These are phyloP conservation scores for Remorina albescens DNA, from an alignment of 2,797 vertebrate genomes.

Conservation along the genomic window DNA sequence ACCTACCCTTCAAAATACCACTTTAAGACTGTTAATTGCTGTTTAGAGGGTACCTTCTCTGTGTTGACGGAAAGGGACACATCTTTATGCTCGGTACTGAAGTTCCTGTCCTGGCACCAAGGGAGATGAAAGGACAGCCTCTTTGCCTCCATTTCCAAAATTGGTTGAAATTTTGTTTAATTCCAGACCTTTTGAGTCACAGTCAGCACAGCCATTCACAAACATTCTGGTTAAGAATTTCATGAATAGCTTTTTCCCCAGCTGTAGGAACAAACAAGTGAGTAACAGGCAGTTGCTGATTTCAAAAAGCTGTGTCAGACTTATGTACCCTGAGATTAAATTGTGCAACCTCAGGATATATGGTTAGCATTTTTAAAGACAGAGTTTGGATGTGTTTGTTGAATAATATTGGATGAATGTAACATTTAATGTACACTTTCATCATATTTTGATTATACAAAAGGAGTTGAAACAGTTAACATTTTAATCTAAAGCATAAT, in stretches of 20 bases:
- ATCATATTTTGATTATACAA: too few species aligned
- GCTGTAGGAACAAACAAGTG: background rate
- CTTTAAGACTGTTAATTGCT: slow-evolving; percentile 32
- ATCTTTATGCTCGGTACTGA: slow-evolving; percentile 30
- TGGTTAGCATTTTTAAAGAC: slow-evolving; percentile 3
- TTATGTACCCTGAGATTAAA: background rate
- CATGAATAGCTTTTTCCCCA: background rate
- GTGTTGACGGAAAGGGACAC: slow-evolving; percentile 17
- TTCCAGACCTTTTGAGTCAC: slow-evolving; percentile 24
- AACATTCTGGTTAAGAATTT: background rate
- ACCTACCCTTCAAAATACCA: slow-evolving; percentile 31
- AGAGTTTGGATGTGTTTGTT: background rate
- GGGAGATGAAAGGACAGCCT: slow-evolving; percentile 18
- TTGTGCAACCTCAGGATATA: background rate
- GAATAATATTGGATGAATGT: background rate
- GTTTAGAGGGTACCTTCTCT: slow-evolving; percentile 29
- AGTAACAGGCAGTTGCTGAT: background rate
- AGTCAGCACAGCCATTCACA: background rate
- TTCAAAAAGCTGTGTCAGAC: background rate
- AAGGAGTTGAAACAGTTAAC: too few species aligned
- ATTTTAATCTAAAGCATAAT: too few species aligned
- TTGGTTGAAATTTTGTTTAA: slow-evolving; percentile 18
- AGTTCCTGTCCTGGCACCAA: slow-evolving; percentile 30
- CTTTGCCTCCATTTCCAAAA: slow-evolving; percentile 24
- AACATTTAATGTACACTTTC: background rate